Base-by-base conservation (phyloP, 2,888 invertebrate species). In the Stenichneumon culpator region DNA sequence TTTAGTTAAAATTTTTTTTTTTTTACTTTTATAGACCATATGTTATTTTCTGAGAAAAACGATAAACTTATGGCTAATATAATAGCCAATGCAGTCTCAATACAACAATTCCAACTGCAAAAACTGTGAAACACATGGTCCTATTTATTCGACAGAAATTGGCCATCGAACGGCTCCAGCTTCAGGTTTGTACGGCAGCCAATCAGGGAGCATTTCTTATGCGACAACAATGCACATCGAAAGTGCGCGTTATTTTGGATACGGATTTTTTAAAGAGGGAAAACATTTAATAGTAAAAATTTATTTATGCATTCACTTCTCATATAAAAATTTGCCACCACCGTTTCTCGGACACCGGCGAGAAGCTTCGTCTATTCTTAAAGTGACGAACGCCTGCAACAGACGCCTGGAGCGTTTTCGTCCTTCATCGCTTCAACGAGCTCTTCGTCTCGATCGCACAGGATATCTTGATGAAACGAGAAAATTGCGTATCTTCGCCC, bases 401-500 rank as follows among this genome's bases (percentile, higher is more conserved):
- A 50, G 50, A 50, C 50, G 4, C 50, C 5, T 50, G 16, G 50
- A 3, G 16, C 16, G 50, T 50, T 50, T 50, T 50, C 50, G n/a
- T n/a, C 50, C n/a, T 4, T 16, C n/a, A 16, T 50, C n/a, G 50
- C 50, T 16, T 50, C 50, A 16, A 1, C n/a, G 50, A 4, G 6
- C 19, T 22, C 22, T 57, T 19, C 25, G 4, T 14, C 14, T 25
- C 16, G 16, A 28, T 60, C 22, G 11, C 22, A 3, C 16, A 14
- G 19, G 22, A 77, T 57, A 28, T 39, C 50, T 52, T 11, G 39
- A 9, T 52, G 69, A 44, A 77, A 69, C 28, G 57, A 54, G 68
- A 44, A 78, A 78, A 78, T 78, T 78, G 2, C 68, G 57, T 79
- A 79, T 69, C 68, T 79, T 60, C 57, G 44, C 28, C 3, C 11